Percentiles rank a stretch among this genome's conserved stretches.
Conservation (phyloP, 2,888 invertebrate species). For the Cheilosia scutellata region DNA sequence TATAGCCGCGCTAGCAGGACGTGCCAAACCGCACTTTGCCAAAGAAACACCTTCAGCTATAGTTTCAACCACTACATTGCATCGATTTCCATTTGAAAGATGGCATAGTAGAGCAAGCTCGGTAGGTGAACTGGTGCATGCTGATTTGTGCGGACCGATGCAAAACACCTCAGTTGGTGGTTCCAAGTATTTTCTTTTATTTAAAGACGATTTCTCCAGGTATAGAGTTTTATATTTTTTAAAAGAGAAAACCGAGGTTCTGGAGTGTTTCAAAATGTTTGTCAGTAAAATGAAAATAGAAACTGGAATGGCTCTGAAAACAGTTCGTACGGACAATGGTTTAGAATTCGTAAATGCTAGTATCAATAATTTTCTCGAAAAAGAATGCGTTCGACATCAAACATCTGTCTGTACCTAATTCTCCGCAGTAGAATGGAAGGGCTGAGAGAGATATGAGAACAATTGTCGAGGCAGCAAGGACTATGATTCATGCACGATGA, state of each 20-base stretch:
- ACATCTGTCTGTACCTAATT: conserved; percentile 33
- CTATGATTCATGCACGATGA: conserved; percentile 25
- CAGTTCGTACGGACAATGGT: conserved; percentile 40
- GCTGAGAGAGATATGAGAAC: conserved; percentile 41
- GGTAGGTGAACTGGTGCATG: conserved; percentile 1
- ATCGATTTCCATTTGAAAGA: conserved; percentile 16
- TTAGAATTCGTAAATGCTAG: conserved; percentile 25
- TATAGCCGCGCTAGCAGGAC: too few relatives aligned
- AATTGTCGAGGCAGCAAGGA: conserved; percentile 40
- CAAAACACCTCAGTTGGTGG: conserved; percentile 29
- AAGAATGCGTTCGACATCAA: conserved; percentile 28
- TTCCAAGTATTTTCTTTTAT: conserved; percentile 19
- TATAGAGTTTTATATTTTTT: conserved; percentile 34
- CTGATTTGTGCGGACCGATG: conserved; percentile 28
- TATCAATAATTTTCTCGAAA: conserved; percentile 22
- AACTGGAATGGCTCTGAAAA: conserved; percentile 24
- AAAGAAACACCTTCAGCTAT: too few relatives aligned
- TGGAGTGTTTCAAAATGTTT: conserved; percentile 16
- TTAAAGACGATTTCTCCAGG: conserved; percentile 21
- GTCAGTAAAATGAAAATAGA: conserved; percentile 17
- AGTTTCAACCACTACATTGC: background rate
- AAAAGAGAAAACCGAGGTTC: conserved; percentile 37
- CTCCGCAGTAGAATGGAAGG: conserved; percentile 46
- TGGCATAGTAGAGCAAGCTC: conserved; percentile 13
- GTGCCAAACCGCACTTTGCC: too few relatives aligned